Evolutionary conservation across 2,888 invertebrate genomes (phyloP), one percentile per base, ranked within the genome.

Genomic region (Entomobrya proxima): DNA sequence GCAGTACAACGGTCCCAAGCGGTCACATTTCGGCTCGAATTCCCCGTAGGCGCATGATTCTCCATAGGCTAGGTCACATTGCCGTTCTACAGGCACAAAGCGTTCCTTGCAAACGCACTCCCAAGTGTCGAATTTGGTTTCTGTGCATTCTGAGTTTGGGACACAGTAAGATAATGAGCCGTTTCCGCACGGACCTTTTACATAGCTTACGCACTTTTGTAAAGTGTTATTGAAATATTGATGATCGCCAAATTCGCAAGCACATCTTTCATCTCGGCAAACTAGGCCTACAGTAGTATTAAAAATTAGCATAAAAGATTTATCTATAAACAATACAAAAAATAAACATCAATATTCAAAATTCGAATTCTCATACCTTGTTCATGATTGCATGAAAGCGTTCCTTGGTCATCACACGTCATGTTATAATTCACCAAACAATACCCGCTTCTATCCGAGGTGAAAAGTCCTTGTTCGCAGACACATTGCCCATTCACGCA

Each of bases 51-150:
- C 50, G 44, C 78, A 78, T 6, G 78, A 67, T 30, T 78, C 35
- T 3, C 78, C 78, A 18, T 64, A 78, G 7, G 78, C 61, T 27
- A 78, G 4, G 11, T 78, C 64, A 21, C 78, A 78, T 13, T 47
- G 55, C 40, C 78, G 44, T 47, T 61, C 67, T 1, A 61, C 58
- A 6, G 58, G 40, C 1, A 78, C 61, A 50, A 61, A 64, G 0
- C 78, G 64, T 18, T 78, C 78, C 13, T 47, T 64, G 15, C 78
- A 78, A 2, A 58, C n/a, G 18, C 78, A 78, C 21, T 78, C 64
- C 47, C 58, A 58, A 27, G 58, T 50, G 18, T 47, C 44, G 6
- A 40, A 37, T n/a, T 47, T 47, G 3, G 61, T 64, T n/a, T 35
- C 58, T 11, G 44, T 50, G n/a, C 78, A 78, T 61, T 61, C 64